Percentiles rank a stretch among this genome's conserved stretches.
Evolutionary conservation across 2,888 invertebrate species (phyloP).

Genomic region (Polydrusus tereticollis): DNA sequence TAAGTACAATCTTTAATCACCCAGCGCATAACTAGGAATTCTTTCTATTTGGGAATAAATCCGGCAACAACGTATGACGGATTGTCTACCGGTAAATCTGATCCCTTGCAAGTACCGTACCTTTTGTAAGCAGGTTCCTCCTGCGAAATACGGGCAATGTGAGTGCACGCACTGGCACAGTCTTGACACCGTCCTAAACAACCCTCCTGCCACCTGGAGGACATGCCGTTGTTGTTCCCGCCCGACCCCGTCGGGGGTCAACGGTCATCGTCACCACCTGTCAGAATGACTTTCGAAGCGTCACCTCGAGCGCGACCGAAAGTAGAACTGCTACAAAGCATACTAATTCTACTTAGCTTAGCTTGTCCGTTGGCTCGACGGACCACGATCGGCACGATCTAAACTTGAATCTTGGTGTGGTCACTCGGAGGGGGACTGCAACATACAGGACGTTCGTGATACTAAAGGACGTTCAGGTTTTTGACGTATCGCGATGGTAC

Average conservation of each 20-base stretch:
- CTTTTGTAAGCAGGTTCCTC: conserved; percentile 59
- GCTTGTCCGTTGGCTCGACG: conserved; percentile 46
- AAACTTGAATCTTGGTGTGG: conserved; percentile 55
- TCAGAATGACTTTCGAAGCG: conserved; percentile 42
- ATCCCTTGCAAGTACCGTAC: conserved; percentile 51
- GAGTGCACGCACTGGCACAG: conserved; percentile 59
- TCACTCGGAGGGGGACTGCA: conserved; percentile 53
- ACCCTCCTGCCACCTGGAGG: conserved; percentile 65
- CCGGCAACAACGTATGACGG: conserved; percentile 28
- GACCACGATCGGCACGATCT: too few relatives aligned
- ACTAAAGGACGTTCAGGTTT: too few relatives aligned
- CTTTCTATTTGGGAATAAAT: not conserved
- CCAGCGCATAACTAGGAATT: not conserved
- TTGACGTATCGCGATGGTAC: conserved; percentile 23
- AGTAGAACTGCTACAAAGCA: conserved; percentile 26
- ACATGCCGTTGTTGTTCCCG: conserved; percentile 58
- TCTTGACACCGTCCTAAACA: conserved; percentile 63
- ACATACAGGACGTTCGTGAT: conserved; percentile 49
- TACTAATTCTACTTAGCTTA: conserved; percentile 42
- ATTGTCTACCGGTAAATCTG: conserved; percentile 29
- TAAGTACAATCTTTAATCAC: not conserved
- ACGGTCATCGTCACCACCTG: conserved; percentile 54
- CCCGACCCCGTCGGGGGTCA: conserved; percentile 49
- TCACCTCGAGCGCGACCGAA: conserved; percentile 42
- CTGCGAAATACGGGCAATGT: conserved; percentile 46